phyloP scores from a whole-genome alignment of 2,113 vertebrate species.

The Bolborhynchus lineola region DNA sequence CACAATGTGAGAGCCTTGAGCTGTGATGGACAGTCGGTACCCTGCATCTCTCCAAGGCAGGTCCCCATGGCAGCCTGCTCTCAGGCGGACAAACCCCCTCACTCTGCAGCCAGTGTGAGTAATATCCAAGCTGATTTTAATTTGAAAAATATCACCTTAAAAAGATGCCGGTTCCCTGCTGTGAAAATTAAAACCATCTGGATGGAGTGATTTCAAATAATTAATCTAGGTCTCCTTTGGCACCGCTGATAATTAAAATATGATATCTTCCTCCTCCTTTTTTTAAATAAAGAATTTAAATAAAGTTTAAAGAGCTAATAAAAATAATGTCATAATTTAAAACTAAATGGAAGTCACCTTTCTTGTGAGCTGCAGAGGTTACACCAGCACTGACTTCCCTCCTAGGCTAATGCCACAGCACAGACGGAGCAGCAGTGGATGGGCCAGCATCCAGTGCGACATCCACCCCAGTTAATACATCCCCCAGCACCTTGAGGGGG shows the following conservation, averaged over 20 bases:
- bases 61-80: background rate
- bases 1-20: rapidly evolving
- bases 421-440: rapidly evolving
- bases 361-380: background rate
- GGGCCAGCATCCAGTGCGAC: background rate
- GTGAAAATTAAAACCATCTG: constrained; percentile 82
- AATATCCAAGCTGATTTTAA: constrained; percentile 79
- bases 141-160: constrained; percentile 80
- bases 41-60: background rate
- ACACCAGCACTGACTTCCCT: rapidly evolving
- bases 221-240: constrained; percentile 80
- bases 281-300: constrained; percentile 76
- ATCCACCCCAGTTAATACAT: background rate
- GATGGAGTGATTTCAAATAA: constrained; percentile 77
- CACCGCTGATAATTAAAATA: constrained; percentile 80
- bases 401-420: background rate
- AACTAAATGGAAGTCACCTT: constrained; percentile 67
- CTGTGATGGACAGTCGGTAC: background rate
- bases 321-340: constrained; percentile 75
- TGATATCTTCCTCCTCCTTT: constrained; percentile 67
- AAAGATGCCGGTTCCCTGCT: constrained; percentile 76
- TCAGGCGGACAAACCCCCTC: constrained; percentile 45
- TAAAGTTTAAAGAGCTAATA: constrained; percentile 80
- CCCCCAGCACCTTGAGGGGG: rapidly evolving
- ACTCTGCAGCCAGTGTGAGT: constrained; percentile 66